These are phyloP conservation scores for Silurus meridionalis DNA, from an alignment of 2,113 vertebrate genomes.

Conservation along the genomic window DNA sequence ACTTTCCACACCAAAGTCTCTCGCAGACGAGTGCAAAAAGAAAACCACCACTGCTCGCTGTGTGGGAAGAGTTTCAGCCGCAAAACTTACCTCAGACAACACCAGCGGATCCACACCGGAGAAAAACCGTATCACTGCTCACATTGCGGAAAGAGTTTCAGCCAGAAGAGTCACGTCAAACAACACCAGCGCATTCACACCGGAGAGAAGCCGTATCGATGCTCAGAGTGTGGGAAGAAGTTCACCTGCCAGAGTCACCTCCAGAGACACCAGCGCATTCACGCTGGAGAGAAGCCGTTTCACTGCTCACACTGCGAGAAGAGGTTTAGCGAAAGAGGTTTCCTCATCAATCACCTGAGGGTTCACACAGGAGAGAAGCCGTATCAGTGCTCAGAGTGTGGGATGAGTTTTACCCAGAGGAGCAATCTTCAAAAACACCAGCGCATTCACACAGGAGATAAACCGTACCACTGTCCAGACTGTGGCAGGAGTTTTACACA, in stretches of 20 bases:
- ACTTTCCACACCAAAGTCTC: background rate
- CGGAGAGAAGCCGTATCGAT: background rate
- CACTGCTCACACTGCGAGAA: background rate
- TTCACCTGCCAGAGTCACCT: background rate
- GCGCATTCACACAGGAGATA: background rate
- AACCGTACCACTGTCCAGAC: background rate
- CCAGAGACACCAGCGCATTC: slow-evolving; percentile 1
- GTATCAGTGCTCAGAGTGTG: background rate
- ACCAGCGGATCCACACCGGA: background rate
- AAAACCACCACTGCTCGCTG: background rate
- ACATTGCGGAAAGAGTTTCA: background rate
- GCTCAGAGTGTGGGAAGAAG: background rate
- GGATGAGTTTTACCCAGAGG: background rate
- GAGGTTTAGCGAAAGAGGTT: background rate
- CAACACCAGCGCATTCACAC: slow-evolving; percentile 12
- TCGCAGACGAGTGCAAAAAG: background rate
- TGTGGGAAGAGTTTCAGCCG: background rate
- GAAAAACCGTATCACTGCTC: slow-evolving; percentile 10
- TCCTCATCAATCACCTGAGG: background rate
- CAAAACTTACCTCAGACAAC: background rate
- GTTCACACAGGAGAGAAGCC: slow-evolving; percentile 3
- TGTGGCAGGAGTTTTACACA: background rate
- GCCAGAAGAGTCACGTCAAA: slow-evolving; percentile 8
- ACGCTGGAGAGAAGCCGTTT: background rate
- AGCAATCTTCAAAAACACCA: background rate